Percentiles rank a stretch among this genome's conserved stretches.
These are phyloP conservation scores for Rhysida immarginata DNA, from an alignment of 1,140 invertebrate genomes.

Conservation along the genomic window DNA sequence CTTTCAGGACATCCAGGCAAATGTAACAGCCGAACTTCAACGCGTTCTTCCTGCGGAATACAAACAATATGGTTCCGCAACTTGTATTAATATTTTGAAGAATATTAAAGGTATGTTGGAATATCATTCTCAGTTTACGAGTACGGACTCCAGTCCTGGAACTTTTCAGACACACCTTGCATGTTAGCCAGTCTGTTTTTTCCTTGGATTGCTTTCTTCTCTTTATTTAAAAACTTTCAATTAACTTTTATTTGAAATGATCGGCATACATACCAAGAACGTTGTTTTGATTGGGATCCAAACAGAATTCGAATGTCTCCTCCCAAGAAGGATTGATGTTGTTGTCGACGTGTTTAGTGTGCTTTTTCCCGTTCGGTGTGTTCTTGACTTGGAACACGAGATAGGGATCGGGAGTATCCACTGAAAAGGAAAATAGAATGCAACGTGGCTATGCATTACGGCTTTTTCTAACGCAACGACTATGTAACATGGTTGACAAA, in stretches of 20 bases:
- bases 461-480: constrained; percentile 1
- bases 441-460: background rate
- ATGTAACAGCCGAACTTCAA: too few relatives aligned
- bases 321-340: constrained; percentile 31
- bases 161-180: too few relatives aligned
- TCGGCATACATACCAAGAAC: constrained; percentile 3
- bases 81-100: background rate
- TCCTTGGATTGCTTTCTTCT: background rate
- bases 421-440: constrained; percentile 19
- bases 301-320: constrained; percentile 30
- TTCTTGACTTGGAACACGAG: constrained; percentile 27
- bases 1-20: too few relatives aligned
- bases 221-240: background rate
- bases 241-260: background rate
- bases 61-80: background rate
- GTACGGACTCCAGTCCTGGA: too few relatives aligned
- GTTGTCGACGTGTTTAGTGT: constrained; percentile 28
- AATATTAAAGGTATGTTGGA: too few relatives aligned
- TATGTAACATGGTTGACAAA: background rate
- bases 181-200: too few relatives aligned
- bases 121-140: background rate
- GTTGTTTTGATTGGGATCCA: constrained; percentile 21
- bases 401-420: constrained; percentile 35
- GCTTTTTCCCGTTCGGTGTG: constrained; percentile 29
- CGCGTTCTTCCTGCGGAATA: too few relatives aligned